Base-by-base conservation (phyloP, 2,888 invertebrate genomes). In the Drosophila parthenogenetica region DNA sequence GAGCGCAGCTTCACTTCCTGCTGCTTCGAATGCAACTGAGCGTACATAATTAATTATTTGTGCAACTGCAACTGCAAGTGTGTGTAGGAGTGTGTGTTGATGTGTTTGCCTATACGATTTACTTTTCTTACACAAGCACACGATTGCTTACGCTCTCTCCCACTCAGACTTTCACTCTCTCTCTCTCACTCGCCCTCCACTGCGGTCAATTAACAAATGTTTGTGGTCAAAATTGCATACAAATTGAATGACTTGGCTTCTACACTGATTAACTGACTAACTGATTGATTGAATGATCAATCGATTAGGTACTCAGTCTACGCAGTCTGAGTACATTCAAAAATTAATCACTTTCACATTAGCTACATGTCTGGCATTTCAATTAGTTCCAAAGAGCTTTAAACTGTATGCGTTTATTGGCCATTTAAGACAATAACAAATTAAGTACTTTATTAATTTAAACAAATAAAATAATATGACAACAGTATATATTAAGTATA, bases 151-250 rank as follows among this genome's bases (percentile, higher is more conserved):
- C 57, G 46, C 60, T 43, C 39, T 4, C 43, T 22, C 39, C 8
- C 22, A n/a, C 35, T 55, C 37, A 13, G 35, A 35, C 35, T 35
- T 35, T 35, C 35, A 35, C 35, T 35, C 35, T 39, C 42, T n/a
- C 50, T 22, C 49, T 19, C 19, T 29, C 8, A 8, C 29, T 29
- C 8, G 1, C 8, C 14, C 53, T 40, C 42, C 51, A 42, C 37
- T 78, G 79, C 43, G 82, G 82, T 82, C 82, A 82, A 82, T 82
- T 82, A 82, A 76, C 82, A 80, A 82, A 82, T 82, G 82, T 81
- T 82, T 82, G 82, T 54, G 80, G 82, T 78, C 72, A 78, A 79
- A 82, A 82, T 82, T 82, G 80, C 79, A 82, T 82, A 79, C 82
- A 82, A 80, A 82, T 82, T 82, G 80, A 82, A 82, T 82, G 77